phyloP scores from a whole-genome alignment of 2,113 vertebrate genomes.

The Hydrochoerus hydrochaeris region DNA sequence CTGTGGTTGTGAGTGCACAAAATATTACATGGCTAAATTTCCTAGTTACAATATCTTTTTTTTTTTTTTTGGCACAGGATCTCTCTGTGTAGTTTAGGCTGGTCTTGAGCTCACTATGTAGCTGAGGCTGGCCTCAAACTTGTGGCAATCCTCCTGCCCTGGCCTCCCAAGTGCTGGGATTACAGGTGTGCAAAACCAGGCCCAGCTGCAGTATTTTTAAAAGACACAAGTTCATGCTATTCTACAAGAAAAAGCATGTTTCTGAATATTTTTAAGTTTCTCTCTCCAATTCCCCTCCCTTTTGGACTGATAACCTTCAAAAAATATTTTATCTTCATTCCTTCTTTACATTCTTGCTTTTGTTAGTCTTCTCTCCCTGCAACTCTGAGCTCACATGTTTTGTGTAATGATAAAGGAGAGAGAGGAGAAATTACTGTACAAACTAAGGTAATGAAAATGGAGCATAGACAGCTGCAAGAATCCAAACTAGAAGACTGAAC shows the following conservation, averaged over 20 bases:
- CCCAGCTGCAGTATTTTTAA: background rate
- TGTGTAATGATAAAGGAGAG: background rate
- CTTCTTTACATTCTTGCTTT: background rate
- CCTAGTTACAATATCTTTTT: background rate
- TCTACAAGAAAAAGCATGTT: slow-evolving; percentile 5
- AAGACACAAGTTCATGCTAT: slow-evolving; percentile 36
- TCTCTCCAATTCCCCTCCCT: background rate
- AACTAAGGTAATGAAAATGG: slow-evolving; percentile 23
- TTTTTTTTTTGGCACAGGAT: background rate
- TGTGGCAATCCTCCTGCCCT: too few relatives aligned
- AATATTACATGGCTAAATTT: slow-evolving; percentile 5
- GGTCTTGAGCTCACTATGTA: too few relatives aligned
- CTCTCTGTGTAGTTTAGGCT: background rate
- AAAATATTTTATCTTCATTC: background rate
- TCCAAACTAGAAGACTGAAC: slow-evolving; percentile 7
- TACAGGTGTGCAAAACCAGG: background rate
- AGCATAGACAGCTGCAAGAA: slow-evolving; percentile 71
- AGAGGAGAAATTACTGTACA: background rate
- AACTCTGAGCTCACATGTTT: background rate
- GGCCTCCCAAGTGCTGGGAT: background rate
- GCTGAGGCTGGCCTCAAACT: too few relatives aligned
- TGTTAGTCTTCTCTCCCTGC: background rate
- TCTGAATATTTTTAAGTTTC: background rate
- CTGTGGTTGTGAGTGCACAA: background rate
- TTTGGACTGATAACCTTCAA: background rate